Percentiles rank a stretch among this genome's conserved stretches.
phyloP scores from a whole-genome alignment of 2,113 vertebrate genomes.

The Larimichthys polyactis region DNA sequence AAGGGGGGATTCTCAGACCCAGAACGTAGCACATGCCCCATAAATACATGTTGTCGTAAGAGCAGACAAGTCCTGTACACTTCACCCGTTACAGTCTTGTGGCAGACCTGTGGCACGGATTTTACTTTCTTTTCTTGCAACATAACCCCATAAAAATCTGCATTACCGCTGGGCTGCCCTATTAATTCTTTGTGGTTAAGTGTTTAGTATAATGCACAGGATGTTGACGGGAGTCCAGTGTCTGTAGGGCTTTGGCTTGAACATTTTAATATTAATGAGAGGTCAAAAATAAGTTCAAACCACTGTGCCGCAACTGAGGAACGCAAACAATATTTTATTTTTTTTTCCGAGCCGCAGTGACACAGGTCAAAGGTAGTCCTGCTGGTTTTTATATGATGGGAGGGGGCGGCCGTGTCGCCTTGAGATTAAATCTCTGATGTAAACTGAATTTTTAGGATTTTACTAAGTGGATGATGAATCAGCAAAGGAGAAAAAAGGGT shows the following conservation, averaged over 20 bases:
- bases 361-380: background rate
- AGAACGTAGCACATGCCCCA: conserved; percentile 21
- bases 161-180: accelerated
- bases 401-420: background rate
- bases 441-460: background rate
- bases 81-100: background rate
- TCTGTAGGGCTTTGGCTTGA: background rate
- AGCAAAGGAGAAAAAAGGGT: background rate
- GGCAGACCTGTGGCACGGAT: background rate
- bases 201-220: background rate
- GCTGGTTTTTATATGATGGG: background rate
- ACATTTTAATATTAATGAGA: conserved; percentile 19
- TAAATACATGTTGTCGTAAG: conserved; percentile 25
- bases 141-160: background rate
- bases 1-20: conserved; percentile 4
- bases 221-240: background rate
- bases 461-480: background rate
- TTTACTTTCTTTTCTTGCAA: background rate
- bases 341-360: conserved; percentile 1
- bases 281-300: conserved; percentile 19
- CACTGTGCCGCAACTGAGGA: background rate
- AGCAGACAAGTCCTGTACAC: conserved; percentile 20
- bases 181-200: background rate
- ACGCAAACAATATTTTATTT: background rate
- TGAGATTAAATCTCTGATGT: background rate